Conservation (phyloP, 2,113 vertebrate species). For the Cricetomys ansorgei region DNA sequence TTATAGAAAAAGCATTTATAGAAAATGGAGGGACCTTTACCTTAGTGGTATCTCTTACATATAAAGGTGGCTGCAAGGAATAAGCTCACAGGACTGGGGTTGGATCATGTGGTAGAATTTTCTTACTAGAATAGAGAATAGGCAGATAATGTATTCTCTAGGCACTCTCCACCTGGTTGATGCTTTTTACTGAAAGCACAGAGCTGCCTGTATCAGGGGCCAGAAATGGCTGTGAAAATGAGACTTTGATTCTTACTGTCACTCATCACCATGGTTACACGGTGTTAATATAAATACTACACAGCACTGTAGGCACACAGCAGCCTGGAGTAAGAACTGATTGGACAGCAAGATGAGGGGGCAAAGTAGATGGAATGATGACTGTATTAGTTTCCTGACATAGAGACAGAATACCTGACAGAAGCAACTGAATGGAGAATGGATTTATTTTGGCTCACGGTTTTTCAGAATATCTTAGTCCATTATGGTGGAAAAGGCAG, state of each 20-base stretch:
- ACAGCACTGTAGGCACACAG: background rate
- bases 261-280: background rate
- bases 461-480: background rate
- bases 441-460: background rate
- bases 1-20: background rate
- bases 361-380: background rate
- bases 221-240: background rate
- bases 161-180: background rate
- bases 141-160: background rate
- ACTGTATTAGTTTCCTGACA: background rate
- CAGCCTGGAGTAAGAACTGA: background rate
- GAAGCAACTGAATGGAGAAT: background rate
- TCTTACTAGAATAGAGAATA: background rate
- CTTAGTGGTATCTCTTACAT: background rate
- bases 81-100: background rate
- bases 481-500: background rate
- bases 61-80: background rate
- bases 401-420: background rate
- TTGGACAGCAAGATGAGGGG: background rate
- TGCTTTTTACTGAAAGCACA: background rate
- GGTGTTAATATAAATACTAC: background rate
- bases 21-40: background rate
- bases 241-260: background rate
- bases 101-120: background rate
- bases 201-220: background rate